phyloP scores from a whole-genome alignment of 2,797 vertebrate species.

The Catamblyrhynchus diadema region DNA sequence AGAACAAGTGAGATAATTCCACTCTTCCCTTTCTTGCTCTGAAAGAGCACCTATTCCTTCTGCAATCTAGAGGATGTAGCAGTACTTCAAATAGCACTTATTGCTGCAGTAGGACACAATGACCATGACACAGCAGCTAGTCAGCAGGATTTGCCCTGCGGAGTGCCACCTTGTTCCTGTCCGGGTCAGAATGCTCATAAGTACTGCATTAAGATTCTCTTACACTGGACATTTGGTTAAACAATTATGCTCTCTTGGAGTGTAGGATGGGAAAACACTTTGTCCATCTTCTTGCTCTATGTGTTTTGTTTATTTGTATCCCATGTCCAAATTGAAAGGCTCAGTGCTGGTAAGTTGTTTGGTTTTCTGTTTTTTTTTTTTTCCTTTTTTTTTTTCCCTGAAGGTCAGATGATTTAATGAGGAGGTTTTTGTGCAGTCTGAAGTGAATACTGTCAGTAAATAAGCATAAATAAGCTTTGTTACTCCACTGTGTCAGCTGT shows the following conservation, averaged over 20 bases:
- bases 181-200: not conserved
- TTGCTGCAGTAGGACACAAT: slow-evolving; percentile 26
- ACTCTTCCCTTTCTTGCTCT: not conserved
- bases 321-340: not conserved
- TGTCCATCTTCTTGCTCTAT: not conserved
- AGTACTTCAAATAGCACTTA: not conserved
- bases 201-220: not conserved
- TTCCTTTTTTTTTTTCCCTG: rapidly evolving
- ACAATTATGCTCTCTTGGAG: not conserved
- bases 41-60: not conserved
- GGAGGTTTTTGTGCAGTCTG: not conserved
- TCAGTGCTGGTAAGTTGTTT: not conserved
- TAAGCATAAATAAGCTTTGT: not conserved
- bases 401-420: not conserved
- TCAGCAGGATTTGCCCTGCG: slow-evolving; percentile 43
- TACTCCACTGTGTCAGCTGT: not conserved
- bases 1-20: not conserved
- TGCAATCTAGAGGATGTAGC: not conserved
- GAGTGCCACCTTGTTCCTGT: not conserved
- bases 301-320: not conserved
- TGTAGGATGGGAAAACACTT: not conserved
- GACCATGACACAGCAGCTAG: slow-evolving; percentile 49
- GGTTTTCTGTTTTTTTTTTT: rapidly evolving
- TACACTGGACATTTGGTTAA: not conserved
- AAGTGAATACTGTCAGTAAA: not conserved